Evolutionary conservation across 2,888 invertebrate species (phyloP).

Genomic region (Listrodromus nycthemerus): DNA sequence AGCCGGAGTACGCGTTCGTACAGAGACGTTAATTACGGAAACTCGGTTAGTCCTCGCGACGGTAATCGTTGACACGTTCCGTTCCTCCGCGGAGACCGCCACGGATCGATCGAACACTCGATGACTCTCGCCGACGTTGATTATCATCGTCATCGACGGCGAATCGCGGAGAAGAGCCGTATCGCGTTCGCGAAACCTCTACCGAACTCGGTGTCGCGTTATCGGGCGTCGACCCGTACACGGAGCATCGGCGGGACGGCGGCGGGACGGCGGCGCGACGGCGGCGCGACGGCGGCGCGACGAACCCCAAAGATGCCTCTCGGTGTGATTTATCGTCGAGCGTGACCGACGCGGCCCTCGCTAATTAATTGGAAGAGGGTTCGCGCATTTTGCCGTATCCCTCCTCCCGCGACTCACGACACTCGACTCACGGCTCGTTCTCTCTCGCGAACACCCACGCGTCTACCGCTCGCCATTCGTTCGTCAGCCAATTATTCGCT

Average conservation of each 20-base stretch:
- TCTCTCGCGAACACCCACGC: slow-evolving; percentile 27
- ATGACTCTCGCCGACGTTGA: too few species aligned
- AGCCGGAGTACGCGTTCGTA: slow-evolving; percentile 65
- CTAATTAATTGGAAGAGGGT: slow-evolving; percentile 66
- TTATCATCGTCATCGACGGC: too few species aligned
- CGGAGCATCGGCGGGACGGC: too few species aligned
- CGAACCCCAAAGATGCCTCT: slow-evolving; percentile 66
- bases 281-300: slow-evolving; percentile 65
- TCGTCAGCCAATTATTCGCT: slow-evolving; percentile 59
- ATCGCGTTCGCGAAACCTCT: background rate
- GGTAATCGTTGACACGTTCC: too few species aligned
- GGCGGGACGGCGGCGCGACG: too few species aligned
- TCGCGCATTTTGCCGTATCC: slow-evolving; percentile 59
- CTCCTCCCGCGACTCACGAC: slow-evolving; percentile 4
- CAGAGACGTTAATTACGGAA: slow-evolving; percentile 69
- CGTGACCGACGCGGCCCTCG: slow-evolving; percentile 65
- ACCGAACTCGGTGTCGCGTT: background rate
- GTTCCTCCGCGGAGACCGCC: too few species aligned
- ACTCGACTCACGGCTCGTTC: slow-evolving; percentile 15
- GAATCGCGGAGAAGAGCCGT: too few species aligned
- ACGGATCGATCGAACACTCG: too few species aligned
- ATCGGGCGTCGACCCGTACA: too few species aligned
- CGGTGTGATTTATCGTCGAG: slow-evolving; percentile 67
- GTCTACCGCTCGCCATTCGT: slow-evolving; percentile 50
- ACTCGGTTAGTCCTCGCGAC: slow-evolving; percentile 68